phyloP scores from a whole-genome alignment of 2,797 vertebrate species.

The Urocyon cinereoargenteus region DNA sequence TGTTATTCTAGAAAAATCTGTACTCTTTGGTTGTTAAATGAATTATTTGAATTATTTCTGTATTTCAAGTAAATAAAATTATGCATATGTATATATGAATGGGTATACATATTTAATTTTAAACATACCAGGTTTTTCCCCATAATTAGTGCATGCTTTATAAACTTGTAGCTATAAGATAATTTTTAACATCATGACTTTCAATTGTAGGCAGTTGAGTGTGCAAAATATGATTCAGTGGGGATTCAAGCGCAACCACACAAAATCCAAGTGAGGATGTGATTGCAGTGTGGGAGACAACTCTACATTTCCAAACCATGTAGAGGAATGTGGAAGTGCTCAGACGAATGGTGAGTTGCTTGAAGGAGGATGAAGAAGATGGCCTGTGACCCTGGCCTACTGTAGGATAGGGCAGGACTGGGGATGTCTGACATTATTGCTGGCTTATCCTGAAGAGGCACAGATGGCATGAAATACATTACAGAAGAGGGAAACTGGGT shows the following conservation, averaged over 20 bases:
- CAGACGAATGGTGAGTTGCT: neutral
- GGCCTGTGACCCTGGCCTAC: neutral
- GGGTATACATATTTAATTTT: neutral
- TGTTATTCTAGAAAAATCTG: neutral
- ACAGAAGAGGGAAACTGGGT: neutral
- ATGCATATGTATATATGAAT: neutral
- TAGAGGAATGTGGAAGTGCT: neutral
- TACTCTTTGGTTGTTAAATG: neutral
- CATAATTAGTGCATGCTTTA: neutral
- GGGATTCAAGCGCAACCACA: neutral
- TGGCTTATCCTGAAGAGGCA: neutral
- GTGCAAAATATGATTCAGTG: neutral
- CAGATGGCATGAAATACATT: neutral
- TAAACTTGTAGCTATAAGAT: neutral
- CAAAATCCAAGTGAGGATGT: neutral
- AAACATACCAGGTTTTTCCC: neutral
- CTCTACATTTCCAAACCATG: neutral
- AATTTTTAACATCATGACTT: neutral
- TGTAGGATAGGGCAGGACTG: neutral
- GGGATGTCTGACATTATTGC: neutral
- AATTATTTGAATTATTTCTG: neutral
- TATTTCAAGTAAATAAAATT: constrained; percentile 24
- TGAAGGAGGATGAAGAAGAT: neutral
- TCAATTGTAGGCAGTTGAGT: neutral
- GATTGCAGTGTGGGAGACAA: neutral